A percentile compares a stretch with the other conserved stretches of the same genome.
Conservation (phyloP, 1,140 invertebrate species). For the Drosophila grimshawi region DNA sequence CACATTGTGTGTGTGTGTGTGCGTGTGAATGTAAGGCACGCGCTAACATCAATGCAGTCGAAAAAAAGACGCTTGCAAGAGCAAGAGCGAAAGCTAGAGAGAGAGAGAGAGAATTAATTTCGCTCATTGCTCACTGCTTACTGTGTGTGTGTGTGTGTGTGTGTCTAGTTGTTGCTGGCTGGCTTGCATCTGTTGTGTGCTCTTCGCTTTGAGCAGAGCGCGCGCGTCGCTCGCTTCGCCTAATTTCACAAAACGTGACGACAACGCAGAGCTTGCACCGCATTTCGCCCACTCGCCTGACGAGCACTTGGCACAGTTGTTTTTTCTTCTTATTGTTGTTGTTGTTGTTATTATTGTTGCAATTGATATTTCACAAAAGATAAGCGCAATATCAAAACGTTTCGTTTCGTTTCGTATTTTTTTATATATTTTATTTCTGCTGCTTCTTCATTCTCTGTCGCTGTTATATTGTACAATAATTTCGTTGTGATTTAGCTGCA, state of each 20-base stretch:
- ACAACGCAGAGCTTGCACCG: slow-evolving; percentile 40
- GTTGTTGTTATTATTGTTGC: slow-evolving; percentile 40
- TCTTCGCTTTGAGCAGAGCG: slow-evolving; percentile 22
- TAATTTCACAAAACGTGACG: slow-evolving; percentile 81
- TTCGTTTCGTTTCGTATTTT: slow-evolving; percentile 40
- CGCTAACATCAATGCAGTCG: slow-evolving; percentile 46
- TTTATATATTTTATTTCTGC: slow-evolving; percentile 18
- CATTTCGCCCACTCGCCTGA: slow-evolving; percentile 23
- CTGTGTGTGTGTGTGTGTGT: not conserved
- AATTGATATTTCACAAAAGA: slow-evolving; percentile 81
- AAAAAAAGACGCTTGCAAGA: not conserved
- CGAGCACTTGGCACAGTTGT: slow-evolving; percentile 45
- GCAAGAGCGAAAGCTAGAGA: slow-evolving; percentile 10
- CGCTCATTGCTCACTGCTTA: slow-evolving; percentile 47
- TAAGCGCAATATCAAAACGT: slow-evolving; percentile 79
- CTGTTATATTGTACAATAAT: slow-evolving; percentile 54
- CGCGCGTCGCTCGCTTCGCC: slow-evolving; percentile 67
- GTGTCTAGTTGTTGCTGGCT: slow-evolving; percentile 30
- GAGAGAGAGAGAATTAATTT: slow-evolving; percentile 31
- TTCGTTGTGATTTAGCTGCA: slow-evolving; percentile 61
- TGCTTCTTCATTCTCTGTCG: slow-evolving; percentile 28
- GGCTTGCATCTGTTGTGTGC: slow-evolving; percentile 28
- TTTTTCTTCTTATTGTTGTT: slow-evolving; percentile 4
- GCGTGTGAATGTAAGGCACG: slow-evolving; percentile 57
- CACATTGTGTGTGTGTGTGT: not conserved